Base-by-base conservation (phyloP, 2,888 invertebrate genomes). In the Bombylius major region DNA sequence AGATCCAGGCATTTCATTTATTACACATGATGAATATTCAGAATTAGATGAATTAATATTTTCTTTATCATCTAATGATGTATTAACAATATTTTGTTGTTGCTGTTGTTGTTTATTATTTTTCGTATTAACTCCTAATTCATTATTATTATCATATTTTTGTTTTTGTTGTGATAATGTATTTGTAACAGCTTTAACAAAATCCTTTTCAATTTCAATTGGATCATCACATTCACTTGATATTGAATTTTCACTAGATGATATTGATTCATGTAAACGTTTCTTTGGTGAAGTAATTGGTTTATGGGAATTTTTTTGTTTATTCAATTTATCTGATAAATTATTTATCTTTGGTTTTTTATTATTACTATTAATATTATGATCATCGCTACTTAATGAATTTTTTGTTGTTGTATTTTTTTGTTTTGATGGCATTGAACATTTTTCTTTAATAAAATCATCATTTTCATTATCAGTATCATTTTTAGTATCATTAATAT, bases 1-100 rank as follows among this genome's bases (percentile, higher is more conserved):
- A 50, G 79, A 75, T 4, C 83, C 87, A 5, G 87, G 87, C 79
- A 84, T 84, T 61, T 78, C 69, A 47, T 54, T 46, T n/a, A 33
- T 11, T 31, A 47, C 14, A 44, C 13, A n/a, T 13, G 12, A 9
- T 39, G 11, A 9, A 39, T 11, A 39, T n/a, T 51, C 51, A 11
- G 14, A 36, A 14, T 44, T 12, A 51, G 31, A 14, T 45, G 55
- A 54, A 42, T 42, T 52, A 9, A 60, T 58, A 49, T 65, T 62
- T 33, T 61, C 62, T 31, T 63, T 62, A 51, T 63, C 62, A 53
- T 61, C 62, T 53, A 51, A 13, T 45, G 53, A 42, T 13, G 1
- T 13, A 48, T 46, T 50, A 13, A 13, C 34, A 44, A 23, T 39
- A 39, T 34, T 9, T 36, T 31, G 7, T 6, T 5, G 12, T 8